Evolutionary conservation across 2,888 invertebrate species (phyloP), one percentile per base, ranked within the genome.

Genomic region (Caenorhabditis angaria): DNA sequence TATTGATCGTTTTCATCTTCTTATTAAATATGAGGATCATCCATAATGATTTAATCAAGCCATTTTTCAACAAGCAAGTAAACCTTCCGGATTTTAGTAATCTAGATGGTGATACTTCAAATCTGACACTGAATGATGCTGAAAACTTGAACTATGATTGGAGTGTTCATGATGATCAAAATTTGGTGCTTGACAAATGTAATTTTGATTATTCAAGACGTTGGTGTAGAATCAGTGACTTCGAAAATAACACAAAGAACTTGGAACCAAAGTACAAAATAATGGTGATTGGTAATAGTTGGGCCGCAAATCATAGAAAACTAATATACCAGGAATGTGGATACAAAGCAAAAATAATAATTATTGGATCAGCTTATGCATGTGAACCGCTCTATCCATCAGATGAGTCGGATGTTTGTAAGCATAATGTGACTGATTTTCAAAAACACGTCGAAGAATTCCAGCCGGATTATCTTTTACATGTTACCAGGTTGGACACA

Each of bases 271-370:
- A n/a, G n/a, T n/a, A 53, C 10, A 63, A 53, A 58, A 62, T 71
- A 8, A 24, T 63, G 3, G 56, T 77, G 5, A 58, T 77, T 12
- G 77, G 77, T 18, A 77, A 77, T 58, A 76, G 76, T 60, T 70
- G 61, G 24, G 61, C 68, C 1, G 27, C 61, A n/a, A 77, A 77
- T 35, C 59, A 69, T 58, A 62, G 54, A 8, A 41, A 64, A 29
- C 35, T 77, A 59, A 54, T 73, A 18, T 56, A 72, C 47, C 62
- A 76, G 56, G 70, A 70, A 50, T 70, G 70, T 54, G 28, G 55
- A 32, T 24, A 56, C 24, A 54, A 55, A 22, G 65, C 70, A 41
- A 41, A 41, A 41, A 32, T 32, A 32, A 32, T n/a, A n/a, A n/a
- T n/a, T n/a, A n/a, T n/a, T n/a, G 32, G 32, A 5, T 32, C 5